phyloP scores from a whole-genome alignment of 2,113 vertebrate species.

The Dendropsophus ebraccatus region DNA sequence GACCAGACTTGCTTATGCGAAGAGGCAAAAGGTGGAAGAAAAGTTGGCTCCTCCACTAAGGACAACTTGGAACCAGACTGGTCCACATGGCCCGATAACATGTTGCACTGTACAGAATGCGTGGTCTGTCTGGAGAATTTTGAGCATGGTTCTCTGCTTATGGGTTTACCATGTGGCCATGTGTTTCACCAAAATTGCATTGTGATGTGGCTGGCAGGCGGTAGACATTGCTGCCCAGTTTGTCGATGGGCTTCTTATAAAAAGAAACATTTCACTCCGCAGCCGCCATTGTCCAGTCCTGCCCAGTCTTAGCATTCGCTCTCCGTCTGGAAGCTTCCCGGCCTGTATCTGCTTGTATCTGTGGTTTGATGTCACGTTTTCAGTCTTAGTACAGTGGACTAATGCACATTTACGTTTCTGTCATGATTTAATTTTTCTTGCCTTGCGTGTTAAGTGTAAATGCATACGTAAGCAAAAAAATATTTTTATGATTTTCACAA shows the following conservation, averaged over 20 bases:
- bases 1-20: constrained; percentile 63
- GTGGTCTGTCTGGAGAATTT: constrained; percentile 98
- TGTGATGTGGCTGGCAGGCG: constrained; percentile 87
- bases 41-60: constrained; percentile 55
- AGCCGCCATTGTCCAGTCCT: constrained; percentile 64
- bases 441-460: constrained; percentile 76
- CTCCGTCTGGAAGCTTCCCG: constrained; percentile 72
- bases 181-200: constrained; percentile 97
- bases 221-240: constrained; percentile 93
- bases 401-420: constrained; percentile 73
- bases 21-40: constrained; percentile 50
- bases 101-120: constrained; percentile 90
- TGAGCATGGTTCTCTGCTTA: constrained; percentile 80
- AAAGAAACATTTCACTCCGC: constrained; percentile 79
- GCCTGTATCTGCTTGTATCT: constrained; percentile 81
- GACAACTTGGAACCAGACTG: constrained; percentile 78
- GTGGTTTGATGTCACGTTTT: constrained; percentile 81
- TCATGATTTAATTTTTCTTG: constrained; percentile 74
- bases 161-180: constrained; percentile 92
- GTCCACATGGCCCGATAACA: constrained; percentile 81
- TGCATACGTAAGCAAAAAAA: constrained; percentile 61
- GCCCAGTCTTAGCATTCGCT: constrained; percentile 68
- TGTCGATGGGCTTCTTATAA: constrained; percentile 96
- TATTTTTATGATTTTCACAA: constrained; percentile 41
- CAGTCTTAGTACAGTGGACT: constrained; percentile 77